phyloP scores from a whole-genome alignment of 2,888 invertebrate species.

The Bellardia bayeri region DNA sequence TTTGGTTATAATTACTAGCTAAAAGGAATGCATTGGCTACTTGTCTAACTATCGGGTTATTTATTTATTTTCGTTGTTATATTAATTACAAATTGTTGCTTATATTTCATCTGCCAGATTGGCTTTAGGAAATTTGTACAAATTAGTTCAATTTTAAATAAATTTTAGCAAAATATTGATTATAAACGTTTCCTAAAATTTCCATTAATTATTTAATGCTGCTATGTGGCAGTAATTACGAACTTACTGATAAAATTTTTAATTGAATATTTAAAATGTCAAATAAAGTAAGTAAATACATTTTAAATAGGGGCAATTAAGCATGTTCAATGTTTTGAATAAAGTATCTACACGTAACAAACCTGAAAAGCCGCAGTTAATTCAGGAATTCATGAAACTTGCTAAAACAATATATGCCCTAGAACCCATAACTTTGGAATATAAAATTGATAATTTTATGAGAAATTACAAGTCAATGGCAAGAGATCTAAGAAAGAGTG shows the following conservation, averaged over 20 bases:
- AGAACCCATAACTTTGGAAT: too few relatives aligned
- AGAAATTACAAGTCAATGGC: too few relatives aligned
- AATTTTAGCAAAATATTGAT: not conserved
- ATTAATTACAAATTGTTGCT: not conserved
- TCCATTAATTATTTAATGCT: not conserved
- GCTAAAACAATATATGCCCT: too few relatives aligned
- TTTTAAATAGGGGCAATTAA: not conserved
- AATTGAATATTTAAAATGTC: not conserved
- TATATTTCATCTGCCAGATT: not conserved
- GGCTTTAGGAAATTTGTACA: not conserved
- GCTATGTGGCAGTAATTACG: not conserved
- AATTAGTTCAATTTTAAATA: slow-evolving; percentile 29
- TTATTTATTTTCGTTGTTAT: not conserved
- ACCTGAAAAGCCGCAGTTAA: too few relatives aligned
- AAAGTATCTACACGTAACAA: too few relatives aligned
- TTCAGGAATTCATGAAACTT: too few relatives aligned
- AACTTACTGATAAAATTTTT: not conserved
- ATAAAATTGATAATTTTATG: too few relatives aligned
- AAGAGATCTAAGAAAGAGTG: too few relatives aligned
- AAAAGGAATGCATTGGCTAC: too few relatives aligned
- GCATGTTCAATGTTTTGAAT: too few relatives aligned
- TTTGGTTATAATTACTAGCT: too few relatives aligned
- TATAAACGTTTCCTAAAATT: not conserved
- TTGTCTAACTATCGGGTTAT: too few relatives aligned
- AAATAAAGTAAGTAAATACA: not conserved